Evolutionary conservation across 2,113 vertebrate genomes (phyloP).

Genomic region (Lepidiolamprologus cunningtoni): DNA sequence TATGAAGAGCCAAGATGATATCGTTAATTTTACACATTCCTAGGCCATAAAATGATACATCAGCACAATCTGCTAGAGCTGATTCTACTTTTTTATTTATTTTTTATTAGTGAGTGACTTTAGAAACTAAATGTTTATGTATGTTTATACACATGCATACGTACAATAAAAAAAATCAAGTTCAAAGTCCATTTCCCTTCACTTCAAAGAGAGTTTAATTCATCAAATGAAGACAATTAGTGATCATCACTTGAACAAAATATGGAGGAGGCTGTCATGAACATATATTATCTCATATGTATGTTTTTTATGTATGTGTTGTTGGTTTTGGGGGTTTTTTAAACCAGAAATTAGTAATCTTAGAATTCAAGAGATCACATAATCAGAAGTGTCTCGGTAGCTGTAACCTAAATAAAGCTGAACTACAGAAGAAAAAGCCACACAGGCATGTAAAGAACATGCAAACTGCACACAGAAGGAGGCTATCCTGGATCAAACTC

Average conservation of each 20-base stretch:
- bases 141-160: background rate
- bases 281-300: background rate
- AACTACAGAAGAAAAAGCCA: background rate
- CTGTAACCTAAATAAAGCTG: background rate
- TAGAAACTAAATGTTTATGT: background rate
- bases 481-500: background rate
- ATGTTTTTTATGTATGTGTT: background rate
- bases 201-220: background rate
- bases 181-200: background rate
- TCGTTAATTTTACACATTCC: background rate
- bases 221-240: background rate
- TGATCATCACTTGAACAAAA: background rate
- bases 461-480: background rate
- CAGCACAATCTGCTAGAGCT: background rate
- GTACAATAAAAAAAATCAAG: background rate
- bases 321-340: fast-evolving
- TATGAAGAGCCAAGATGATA: background rate
- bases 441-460: background rate
- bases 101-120: background rate
- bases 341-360: background rate
- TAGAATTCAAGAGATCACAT: background rate
- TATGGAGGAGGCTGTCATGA: background rate
- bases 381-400: background rate
- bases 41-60: background rate
- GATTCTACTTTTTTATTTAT: background rate